phyloP scores from a whole-genome alignment of 2,888 invertebrate species.

The Onthophagus sagittarius region DNA sequence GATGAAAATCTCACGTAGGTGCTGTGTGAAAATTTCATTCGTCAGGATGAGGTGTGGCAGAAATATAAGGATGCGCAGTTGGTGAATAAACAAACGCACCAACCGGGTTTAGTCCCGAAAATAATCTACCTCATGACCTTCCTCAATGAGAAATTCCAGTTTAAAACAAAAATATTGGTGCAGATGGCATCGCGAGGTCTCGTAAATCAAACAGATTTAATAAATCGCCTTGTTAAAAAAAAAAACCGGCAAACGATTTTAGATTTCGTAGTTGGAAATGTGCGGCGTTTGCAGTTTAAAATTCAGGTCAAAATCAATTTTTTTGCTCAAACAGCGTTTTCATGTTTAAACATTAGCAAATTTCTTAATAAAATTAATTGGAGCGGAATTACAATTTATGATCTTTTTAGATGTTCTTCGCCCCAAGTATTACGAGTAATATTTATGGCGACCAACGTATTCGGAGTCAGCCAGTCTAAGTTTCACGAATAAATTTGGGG shows the following conservation, averaged over 20 bases:
- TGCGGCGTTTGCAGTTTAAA: background rate
- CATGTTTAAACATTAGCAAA: background rate
- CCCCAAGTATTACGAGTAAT: no score
- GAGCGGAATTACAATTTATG: background rate
- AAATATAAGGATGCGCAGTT: background rate
- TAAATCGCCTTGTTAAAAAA: background rate
- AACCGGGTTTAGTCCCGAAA: background rate
- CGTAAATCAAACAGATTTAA: background rate
- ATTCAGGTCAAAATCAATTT: background rate
- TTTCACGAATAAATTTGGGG: no score
- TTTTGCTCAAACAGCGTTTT: background rate
- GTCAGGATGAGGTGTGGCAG: background rate
- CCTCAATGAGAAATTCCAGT: conserved; percentile 11
- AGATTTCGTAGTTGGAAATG: background rate
- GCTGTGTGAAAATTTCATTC: no score
- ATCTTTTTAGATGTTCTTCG: no score
- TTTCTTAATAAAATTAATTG: background rate
- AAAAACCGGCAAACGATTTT: background rate
- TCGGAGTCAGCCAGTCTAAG: no score
- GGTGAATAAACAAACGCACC: conserved; percentile 1
- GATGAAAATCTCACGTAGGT: no score
- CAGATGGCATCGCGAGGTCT: background rate
- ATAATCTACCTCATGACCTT: conserved; percentile 9
- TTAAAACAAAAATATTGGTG: background rate
- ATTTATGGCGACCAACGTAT: no score